Conservation (phyloP, 2,113 vertebrate genomes). For the Elephas maximus region DNA sequence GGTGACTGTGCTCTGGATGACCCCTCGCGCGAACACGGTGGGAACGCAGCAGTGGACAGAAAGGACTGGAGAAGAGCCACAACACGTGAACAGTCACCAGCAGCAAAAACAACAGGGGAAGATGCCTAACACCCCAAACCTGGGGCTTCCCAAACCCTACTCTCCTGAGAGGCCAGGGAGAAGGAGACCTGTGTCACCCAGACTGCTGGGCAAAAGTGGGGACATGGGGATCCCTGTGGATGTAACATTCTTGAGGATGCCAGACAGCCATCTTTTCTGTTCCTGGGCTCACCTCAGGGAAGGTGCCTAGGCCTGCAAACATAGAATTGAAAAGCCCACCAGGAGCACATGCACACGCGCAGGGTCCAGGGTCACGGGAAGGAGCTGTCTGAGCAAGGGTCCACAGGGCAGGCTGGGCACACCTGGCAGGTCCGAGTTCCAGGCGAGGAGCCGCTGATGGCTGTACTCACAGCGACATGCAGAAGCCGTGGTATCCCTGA, state of each 20-base stretch:
- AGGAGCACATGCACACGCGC: not conserved
- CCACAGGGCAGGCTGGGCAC: not conserved
- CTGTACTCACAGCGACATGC: not conserved
- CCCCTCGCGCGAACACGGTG: too few relatives aligned
- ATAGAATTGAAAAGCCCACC: too few relatives aligned
- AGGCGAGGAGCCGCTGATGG: not conserved
- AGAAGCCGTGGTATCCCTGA: too few relatives aligned
- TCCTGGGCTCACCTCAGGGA: not conserved
- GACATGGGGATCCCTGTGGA: not conserved
- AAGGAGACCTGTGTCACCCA: too few relatives aligned
- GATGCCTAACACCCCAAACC: too few relatives aligned
- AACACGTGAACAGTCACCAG: not conserved
- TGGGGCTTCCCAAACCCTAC: not conserved
- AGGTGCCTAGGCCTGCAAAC: not conserved
- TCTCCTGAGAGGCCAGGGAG: not conserved
- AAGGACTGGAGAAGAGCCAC: not conserved
- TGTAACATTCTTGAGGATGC: not conserved
- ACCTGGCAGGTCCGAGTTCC: not conserved
- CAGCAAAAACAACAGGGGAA: not conserved
- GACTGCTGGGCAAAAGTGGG: not conserved
- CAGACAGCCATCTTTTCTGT: not conserved
- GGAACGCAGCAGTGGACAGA: not conserved
- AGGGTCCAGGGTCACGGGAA: not conserved
- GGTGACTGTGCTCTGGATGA: too few relatives aligned
- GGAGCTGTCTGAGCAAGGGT: not conserved